Evolutionary conservation across 1,140 invertebrate genomes (phyloP).

Genomic region (Saxidomus purpurata): DNA sequence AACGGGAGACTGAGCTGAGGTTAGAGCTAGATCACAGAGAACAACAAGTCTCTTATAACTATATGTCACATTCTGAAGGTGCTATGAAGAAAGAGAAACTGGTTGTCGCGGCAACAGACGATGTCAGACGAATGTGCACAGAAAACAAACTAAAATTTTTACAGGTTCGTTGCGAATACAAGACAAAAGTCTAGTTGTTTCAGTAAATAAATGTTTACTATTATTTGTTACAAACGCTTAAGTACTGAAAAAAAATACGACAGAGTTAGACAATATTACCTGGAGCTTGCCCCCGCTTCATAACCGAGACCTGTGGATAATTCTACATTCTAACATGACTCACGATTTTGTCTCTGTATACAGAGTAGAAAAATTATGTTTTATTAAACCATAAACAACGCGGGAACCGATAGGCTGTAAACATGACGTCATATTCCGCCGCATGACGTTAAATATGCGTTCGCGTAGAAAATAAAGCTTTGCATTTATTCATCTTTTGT

Average conservation of each 20-base stretch:
- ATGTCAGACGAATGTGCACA: neutral
- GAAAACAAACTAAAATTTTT: constrained; percentile 40
- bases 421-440: no score
- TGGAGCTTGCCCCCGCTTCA: no score
- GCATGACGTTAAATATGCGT: no score
- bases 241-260: neutral
- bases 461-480: no score
- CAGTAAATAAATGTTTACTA: neutral
- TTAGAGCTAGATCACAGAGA: constrained; percentile 29
- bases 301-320: no score
- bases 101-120: neutral
- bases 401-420: no score
- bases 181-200: neutral
- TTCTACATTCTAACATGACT: no score
- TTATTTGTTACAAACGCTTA: neutral
- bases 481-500: no score
- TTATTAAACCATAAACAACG: no score
- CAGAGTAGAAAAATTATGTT: no score
- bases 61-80: constrained; percentile 22
- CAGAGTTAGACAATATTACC: no score
- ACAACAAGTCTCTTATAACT: constrained; percentile 12
- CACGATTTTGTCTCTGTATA: no score
- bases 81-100: constrained; percentile 33
- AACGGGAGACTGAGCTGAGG: neutral
- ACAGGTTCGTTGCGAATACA: constrained; percentile 17